Conservation (phyloP, 30 jellyfish, hydroid and myxozoan genomes). For the Mastigias papua region DNA sequence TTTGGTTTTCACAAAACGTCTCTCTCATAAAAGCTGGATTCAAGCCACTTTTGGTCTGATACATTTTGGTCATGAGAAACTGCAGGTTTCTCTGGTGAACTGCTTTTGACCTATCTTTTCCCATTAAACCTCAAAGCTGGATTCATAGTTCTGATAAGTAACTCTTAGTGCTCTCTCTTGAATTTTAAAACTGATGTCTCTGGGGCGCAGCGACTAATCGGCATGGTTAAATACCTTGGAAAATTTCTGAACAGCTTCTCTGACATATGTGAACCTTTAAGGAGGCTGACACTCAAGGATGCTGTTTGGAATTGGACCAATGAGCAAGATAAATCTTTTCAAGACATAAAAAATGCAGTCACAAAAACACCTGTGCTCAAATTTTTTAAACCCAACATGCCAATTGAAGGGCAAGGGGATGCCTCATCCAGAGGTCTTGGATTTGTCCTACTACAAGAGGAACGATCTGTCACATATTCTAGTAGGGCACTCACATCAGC, state of each 20-base stretch:
- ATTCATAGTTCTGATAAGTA: too few species aligned
- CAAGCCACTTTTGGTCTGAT: too few species aligned
- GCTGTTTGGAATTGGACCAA: constrained; percentile 34
- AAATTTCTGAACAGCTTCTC: constrained; percentile 24
- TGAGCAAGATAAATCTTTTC: constrained; percentile 7
- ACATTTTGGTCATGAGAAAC: too few species aligned
- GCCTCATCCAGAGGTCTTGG: constrained; percentile 17
- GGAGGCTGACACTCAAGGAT: constrained; percentile 12
- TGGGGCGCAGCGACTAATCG: constrained; percentile 26
- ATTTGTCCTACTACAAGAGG: constrained; percentile 36
- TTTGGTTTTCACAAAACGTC: too few species aligned
- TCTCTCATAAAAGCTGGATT: too few species aligned
- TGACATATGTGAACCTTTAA: constrained; percentile 25
- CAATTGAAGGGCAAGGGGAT: constrained; percentile 18
- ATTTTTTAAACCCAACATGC: not conserved
- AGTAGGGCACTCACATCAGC: constrained; percentile 24
- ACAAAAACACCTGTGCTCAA: constrained; percentile 13
- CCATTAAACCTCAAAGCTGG: too few species aligned
- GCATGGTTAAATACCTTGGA: constrained; percentile 52
- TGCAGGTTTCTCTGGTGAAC: too few species aligned
- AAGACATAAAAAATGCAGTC: constrained; percentile 4
- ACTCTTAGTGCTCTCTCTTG: too few species aligned
- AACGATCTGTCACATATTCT: constrained; percentile 29
- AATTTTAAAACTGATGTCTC: constrained; percentile 18
- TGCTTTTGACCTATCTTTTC: too few species aligned